Conservation (phyloP, 1,140 invertebrate species). For the Oscheius sp. region DNA sequence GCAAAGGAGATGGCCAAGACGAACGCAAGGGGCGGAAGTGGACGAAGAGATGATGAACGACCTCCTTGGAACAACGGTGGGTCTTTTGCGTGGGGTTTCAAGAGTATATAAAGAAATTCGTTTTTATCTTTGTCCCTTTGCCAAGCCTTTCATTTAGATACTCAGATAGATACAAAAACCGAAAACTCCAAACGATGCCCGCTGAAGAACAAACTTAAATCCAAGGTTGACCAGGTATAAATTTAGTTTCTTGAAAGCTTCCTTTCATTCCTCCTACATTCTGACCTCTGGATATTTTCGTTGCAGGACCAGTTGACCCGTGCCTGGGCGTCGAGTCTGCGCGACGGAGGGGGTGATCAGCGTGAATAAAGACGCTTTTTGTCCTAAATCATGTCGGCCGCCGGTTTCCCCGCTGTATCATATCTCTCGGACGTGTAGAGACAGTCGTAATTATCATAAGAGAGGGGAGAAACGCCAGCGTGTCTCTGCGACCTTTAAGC, state of each 20-base stretch:
- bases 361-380: neutral
- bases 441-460: neutral
- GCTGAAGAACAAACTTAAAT: neutral
- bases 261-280: neutral
- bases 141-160: neutral
- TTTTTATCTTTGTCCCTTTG: neutral
- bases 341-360: neutral
- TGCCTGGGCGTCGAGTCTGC: conserved; percentile 1
- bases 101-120: neutral
- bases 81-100: neutral
- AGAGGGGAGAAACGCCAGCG: neutral
- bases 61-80: conserved; percentile 34
- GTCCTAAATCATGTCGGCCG: no score
- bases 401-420: no score
- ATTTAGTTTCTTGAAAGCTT: neutral
- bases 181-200: no score
- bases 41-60: conserved; percentile 18
- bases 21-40: neutral
- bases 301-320: conserved; percentile 1
- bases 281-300: neutral
- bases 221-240: neutral
- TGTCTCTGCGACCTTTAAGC: neutral
- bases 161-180: neutral
- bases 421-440: no score
- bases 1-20: no score